Percentiles rank a stretch among this genome's conserved stretches.
phyloP scores from a whole-genome alignment of 2,888 invertebrate species.

The Adela reaumurella region DNA sequence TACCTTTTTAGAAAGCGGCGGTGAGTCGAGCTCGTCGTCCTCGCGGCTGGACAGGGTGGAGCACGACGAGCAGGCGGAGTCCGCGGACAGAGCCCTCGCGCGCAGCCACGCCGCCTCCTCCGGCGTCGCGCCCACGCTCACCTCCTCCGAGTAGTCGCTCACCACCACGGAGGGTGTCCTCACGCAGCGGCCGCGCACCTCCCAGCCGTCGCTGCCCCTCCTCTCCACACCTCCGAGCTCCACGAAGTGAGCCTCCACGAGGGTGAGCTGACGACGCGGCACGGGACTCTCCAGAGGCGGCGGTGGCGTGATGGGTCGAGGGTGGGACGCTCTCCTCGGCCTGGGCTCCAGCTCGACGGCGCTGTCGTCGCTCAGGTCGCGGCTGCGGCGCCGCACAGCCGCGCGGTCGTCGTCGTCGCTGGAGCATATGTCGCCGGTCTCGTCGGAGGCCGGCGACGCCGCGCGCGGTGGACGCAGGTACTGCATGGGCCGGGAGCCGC shows the following conservation, averaged over 20 bases:
- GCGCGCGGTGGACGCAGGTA: conserved; percentile 43
- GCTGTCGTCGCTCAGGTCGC: conserved; percentile 52
- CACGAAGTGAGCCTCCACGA: conserved; percentile 56
- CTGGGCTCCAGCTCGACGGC: conserved; percentile 53
- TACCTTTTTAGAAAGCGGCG: conserved; percentile 48
- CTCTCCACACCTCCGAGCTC: conserved; percentile 42
- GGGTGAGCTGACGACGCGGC: conserved; percentile 36
- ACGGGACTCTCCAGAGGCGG: conserved; percentile 30
- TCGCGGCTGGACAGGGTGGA: conserved; percentile 73
- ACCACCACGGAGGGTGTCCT: conserved; percentile 84
- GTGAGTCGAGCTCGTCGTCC: conserved; percentile 55
- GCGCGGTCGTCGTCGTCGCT: conserved; percentile 49
- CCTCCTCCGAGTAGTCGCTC: conserved; percentile 78
- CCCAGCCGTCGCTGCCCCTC: conserved; percentile 44
- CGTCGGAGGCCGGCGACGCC: conserved; percentile 38
- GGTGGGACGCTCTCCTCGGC: conserved; percentile 36
- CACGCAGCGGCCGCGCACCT: conserved; percentile 58
- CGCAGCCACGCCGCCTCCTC: conserved; percentile 46
- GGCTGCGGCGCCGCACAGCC: conserved; percentile 41
- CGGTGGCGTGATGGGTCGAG: conserved; percentile 37
- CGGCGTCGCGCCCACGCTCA: conserved; percentile 41
- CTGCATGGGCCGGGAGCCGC: conserved; percentile 33
- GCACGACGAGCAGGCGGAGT: conserved; percentile 73
- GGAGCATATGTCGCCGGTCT: conserved; percentile 40
- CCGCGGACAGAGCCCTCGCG: conserved; percentile 54